Conservation (phyloP, 2,113 vertebrate genomes). For the Geococcyx californianus region DNA sequence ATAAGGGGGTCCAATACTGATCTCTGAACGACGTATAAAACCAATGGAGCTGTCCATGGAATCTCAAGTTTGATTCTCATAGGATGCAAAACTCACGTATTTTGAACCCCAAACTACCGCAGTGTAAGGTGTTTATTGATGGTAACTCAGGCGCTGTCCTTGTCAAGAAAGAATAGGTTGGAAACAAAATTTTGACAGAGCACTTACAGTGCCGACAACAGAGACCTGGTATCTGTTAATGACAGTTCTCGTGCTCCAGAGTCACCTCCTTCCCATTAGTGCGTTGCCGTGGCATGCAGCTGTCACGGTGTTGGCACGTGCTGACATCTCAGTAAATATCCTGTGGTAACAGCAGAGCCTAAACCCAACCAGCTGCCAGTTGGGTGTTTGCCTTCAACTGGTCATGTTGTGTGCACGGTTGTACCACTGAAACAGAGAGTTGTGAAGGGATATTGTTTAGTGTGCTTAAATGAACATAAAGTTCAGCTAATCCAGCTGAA, state of each 20-base stretch:
- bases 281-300: neutral
- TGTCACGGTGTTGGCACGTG: neutral
- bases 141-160: neutral
- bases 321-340: neutral
- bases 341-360: neutral
- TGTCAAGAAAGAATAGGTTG: neutral
- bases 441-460: neutral
- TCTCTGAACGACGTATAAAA: neutral
- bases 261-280: neutral
- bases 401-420: neutral
- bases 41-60: neutral
- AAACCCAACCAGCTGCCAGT: neutral
- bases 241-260: neutral
- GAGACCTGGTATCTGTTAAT: neutral
- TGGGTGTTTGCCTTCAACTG: neutral
- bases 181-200: neutral
- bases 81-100: neutral
- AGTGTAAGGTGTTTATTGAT: neutral
- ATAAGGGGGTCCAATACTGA: neutral
- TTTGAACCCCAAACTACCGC: neutral
- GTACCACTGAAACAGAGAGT: neutral
- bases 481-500: neutral
- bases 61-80: neutral
- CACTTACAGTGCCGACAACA: neutral
- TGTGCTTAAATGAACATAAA: neutral